Evolutionary conservation across 2,797 vertebrate species (phyloP).

Genomic region (Karalla daura): DNA sequence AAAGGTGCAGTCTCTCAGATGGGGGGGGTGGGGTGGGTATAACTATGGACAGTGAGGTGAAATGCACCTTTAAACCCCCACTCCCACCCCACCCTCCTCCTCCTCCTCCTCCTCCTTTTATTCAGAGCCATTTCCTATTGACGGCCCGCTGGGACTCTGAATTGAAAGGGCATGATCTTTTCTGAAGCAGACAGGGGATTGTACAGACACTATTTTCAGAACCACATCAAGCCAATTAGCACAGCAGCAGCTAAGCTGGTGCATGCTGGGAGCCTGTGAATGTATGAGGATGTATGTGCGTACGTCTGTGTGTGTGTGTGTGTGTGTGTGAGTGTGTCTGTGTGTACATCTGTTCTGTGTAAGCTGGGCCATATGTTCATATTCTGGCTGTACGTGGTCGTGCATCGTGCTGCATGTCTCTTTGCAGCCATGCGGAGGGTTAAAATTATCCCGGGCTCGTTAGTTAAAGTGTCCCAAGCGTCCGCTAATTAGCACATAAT

Average conservation of each 20-base stretch:
- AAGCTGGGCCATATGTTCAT: constrained; percentile 68
- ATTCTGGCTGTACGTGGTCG: constrained; percentile 36
- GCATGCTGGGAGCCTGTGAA: constrained; percentile 62
- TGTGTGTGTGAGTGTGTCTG: constrained; percentile 10
- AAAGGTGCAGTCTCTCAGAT: not conserved
- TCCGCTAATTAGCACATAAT: constrained; percentile 84
- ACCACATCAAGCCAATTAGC: constrained; percentile 81
- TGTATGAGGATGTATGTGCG: constrained; percentile 36
- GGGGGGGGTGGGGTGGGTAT: not conserved
- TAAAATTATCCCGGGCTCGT: constrained; percentile 80
- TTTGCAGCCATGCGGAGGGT: constrained; percentile 62
- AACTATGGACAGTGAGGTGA: constrained; percentile 24
- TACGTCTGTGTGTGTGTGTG: constrained; percentile 18
- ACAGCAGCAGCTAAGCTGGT: constrained; percentile 67
- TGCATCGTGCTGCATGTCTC: constrained; percentile 47
- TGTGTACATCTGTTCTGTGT: constrained; percentile 44
- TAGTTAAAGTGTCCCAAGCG: constrained; percentile 79
- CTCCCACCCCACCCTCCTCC: no score
- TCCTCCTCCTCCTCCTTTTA: constrained; percentile 33
- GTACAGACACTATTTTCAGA: constrained; percentile 74
- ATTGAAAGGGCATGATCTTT: constrained; percentile 77
- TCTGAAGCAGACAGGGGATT: constrained; percentile 68
- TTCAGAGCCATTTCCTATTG: constrained; percentile 51
- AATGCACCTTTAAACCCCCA: constrained; percentile 61
- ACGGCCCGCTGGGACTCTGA: constrained; percentile 64